Percentiles rank a stretch among this genome's conserved stretches.
Conservation (phyloP, 2,113 vertebrate species). For the Eublepharis macularius region DNA sequence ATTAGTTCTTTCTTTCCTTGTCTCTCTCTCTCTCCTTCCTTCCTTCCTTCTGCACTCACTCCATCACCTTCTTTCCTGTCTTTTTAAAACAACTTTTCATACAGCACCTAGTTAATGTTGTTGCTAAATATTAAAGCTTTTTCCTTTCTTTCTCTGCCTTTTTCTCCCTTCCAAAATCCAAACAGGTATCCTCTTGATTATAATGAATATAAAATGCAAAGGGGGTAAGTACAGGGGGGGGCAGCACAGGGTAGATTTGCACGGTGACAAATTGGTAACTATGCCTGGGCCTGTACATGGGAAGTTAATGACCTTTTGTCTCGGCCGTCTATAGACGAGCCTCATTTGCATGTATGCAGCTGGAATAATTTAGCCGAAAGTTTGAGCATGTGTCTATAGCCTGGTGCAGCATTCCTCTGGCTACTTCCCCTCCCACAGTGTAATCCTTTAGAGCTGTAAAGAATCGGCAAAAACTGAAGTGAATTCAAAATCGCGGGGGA, state of each 20-base stretch:
- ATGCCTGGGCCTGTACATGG: constrained; percentile 62
- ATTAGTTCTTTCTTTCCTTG: too few species aligned
- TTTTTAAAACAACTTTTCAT: too few species aligned
- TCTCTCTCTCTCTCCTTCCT: too few species aligned
- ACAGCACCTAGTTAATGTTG: too few species aligned
- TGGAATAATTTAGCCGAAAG: constrained; percentile 65
- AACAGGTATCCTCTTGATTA: not conserved
- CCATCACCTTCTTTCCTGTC: too few species aligned
- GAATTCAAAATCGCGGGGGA: not conserved
- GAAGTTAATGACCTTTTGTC: constrained; percentile 77
- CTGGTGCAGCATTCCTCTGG: constrained; percentile 34
- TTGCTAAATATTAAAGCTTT: too few species aligned
- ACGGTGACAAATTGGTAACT: constrained; percentile 61
- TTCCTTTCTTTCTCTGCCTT: not conserved
- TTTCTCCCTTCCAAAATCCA: not conserved
- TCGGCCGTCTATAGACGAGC: constrained; percentile 71
- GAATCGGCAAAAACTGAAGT: not conserved
- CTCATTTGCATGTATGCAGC: constrained; percentile 75
- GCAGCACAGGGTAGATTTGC: constrained; percentile 23
- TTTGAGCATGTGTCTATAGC: constrained; percentile 57
- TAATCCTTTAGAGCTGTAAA: constrained; percentile 24
- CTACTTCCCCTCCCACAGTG: constrained; percentile 47
- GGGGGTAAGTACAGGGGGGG: constrained; percentile 18
- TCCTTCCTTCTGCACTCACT: too few species aligned
- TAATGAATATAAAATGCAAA: not conserved